A percentile compares a stretch with the other conserved stretches of the same genome.
Conservation (phyloP, 2,113 vertebrate genomes). For the Tricholaema leucomelas region DNA sequence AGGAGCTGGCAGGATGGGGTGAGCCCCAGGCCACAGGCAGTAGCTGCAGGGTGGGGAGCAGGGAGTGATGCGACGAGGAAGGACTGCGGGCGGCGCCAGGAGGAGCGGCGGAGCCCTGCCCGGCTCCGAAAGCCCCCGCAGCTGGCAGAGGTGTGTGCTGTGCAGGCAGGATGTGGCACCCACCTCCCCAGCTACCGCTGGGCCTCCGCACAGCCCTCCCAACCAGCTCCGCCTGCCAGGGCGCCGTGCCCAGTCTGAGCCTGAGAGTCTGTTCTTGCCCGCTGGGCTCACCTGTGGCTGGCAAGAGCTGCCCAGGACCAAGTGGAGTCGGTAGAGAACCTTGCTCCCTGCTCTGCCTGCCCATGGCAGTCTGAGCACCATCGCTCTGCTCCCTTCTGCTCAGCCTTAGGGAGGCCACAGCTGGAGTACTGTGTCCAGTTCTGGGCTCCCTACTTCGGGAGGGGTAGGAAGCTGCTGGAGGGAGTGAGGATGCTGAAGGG, state of each 20-base stretch:
- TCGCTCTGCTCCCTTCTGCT: accelerated
- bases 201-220: accelerated
- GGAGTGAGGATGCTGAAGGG: too few relatives aligned
- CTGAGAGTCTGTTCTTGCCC: accelerated
- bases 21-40: neutral
- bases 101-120: neutral
- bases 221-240: accelerated
- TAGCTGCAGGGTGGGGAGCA: neutral
- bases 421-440: too few relatives aligned
- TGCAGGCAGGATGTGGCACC: neutral
- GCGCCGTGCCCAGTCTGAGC: neutral
- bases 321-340: neutral
- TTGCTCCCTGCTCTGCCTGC: neutral
- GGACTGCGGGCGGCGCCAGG: neutral
- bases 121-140: neutral
- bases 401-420: too few relatives aligned
- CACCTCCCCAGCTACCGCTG: accelerated
- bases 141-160: neutral
- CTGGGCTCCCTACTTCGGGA: too few relatives aligned
- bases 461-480: too few relatives aligned
- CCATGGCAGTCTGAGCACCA: accelerated
- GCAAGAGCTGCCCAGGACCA: neutral
- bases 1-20: accelerated
- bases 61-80: neutral
- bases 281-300: neutral